Percentiles rank a stretch among this genome's conserved stretches.
phyloP scores from a whole-genome alignment of 35 echinoderm and acorn worm genomes.

The Holothuria glaberrima region DNA sequence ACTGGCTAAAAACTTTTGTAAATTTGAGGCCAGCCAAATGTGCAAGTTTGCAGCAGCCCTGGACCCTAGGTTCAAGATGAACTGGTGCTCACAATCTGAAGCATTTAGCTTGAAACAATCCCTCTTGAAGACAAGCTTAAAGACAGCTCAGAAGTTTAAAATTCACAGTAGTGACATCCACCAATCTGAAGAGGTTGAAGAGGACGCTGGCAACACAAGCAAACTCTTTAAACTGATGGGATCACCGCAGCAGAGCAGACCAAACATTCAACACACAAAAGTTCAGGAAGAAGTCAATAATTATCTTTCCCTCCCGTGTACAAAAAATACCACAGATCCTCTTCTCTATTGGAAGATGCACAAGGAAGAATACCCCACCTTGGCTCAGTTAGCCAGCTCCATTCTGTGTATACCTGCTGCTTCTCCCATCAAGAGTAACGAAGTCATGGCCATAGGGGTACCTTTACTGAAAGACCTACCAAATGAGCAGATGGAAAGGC shows the following conservation, averaged over 20 bases:
- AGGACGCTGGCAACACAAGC: slow-evolving; percentile 45
- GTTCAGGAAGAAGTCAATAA: slow-evolving; percentile 46
- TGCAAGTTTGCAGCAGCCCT: slow-evolving; percentile 33
- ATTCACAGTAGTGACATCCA: background rate
- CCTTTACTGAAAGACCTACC: background rate
- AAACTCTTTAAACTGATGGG: slow-evolving; percentile 61
- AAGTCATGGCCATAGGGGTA: background rate
- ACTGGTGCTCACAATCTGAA: slow-evolving; percentile 31
- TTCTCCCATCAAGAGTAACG: slow-evolving; percentile 5
- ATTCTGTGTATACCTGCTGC: slow-evolving; percentile 43
- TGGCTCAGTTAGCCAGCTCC: slow-evolving; percentile 28
- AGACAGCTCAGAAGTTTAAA: slow-evolving; percentile 26
- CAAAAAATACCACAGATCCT: slow-evolving; percentile 41
- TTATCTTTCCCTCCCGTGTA: slow-evolving; percentile 39
- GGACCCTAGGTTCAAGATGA: slow-evolving; percentile 40
- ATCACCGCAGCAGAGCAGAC: slow-evolving; percentile 35
- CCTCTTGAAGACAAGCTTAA: slow-evolving; percentile 4
- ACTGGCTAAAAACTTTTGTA: slow-evolving; percentile 21
- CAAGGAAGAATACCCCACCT: slow-evolving; percentile 11
- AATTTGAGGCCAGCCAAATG: slow-evolving; percentile 24
- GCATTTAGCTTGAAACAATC: background rate
- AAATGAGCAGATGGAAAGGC: background rate
- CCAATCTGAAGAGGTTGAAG: slow-evolving; percentile 24
- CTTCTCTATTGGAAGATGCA: slow-evolving; percentile 41
- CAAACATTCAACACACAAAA: slow-evolving; percentile 42